phyloP scores from a whole-genome alignment of 2,888 invertebrate species.

The Chelonus formosanus region DNA sequence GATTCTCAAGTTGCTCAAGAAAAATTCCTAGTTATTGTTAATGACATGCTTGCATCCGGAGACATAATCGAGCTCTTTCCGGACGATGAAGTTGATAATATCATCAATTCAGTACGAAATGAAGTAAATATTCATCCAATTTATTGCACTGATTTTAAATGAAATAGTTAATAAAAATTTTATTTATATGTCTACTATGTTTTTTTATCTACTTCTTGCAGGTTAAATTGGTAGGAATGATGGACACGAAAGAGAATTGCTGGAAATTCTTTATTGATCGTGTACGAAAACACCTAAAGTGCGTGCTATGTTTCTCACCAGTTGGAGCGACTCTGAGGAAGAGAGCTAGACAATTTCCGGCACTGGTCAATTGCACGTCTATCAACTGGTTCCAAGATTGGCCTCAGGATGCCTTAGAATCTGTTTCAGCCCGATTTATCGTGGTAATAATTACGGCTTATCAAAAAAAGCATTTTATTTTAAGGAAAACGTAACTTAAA shows the following conservation, averaged over 20 bases:
- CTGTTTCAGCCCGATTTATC: constrained; percentile 86
- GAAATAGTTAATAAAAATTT: too few relatives aligned
- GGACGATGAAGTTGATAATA: constrained; percentile 90
- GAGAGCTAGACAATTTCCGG: constrained; percentile 91
- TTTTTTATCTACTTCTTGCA: constrained; percentile 47
- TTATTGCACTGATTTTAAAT: too few relatives aligned
- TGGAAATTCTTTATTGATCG: constrained; percentile 95
- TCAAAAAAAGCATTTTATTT: too few relatives aligned
- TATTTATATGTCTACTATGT: too few relatives aligned
- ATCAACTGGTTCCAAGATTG: constrained; percentile 98
- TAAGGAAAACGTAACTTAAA: too few relatives aligned
- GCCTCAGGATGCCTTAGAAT: constrained; percentile 90
- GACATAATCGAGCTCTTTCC: constrained; percentile 90
- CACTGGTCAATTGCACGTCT: constrained; percentile 89
- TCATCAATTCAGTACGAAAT: constrained; percentile 78
- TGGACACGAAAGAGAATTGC: constrained; percentile 90
- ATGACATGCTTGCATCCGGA: constrained; percentile 92
- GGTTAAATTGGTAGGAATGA: constrained; percentile 82
- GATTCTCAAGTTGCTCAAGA: constrained; percentile 94
- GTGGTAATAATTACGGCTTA: constrained; percentile 66
- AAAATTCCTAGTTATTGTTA: constrained; percentile 88
- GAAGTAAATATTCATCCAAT: constrained; percentile 68
- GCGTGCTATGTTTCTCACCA: constrained; percentile 93
- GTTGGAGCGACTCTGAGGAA: constrained; percentile 89
- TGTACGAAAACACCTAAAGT: constrained; percentile 79